phyloP scores from a whole-genome alignment of 2,113 vertebrate genomes.

The Sturnira hondurensis region DNA sequence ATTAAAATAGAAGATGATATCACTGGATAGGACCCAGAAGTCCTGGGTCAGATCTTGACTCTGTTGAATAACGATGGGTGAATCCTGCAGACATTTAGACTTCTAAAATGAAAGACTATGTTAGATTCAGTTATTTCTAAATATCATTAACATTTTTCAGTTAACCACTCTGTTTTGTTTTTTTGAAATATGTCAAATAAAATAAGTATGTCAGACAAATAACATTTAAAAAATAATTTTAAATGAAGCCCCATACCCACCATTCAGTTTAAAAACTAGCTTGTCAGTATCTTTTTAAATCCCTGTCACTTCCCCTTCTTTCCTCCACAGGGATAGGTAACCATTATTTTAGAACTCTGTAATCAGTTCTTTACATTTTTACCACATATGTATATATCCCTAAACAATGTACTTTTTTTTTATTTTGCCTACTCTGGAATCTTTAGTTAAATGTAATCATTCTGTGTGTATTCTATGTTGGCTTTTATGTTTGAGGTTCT shows the following conservation, averaged over 20 bases:
- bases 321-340: not conserved
- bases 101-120: slow-evolving; percentile 9
- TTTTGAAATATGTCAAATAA: not conserved
- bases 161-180: slow-evolving; percentile 31
- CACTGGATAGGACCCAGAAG: not conserved
- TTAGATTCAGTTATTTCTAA: slow-evolving; percentile 31
- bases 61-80: not conserved
- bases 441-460: slow-evolving; percentile 37
- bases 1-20: not conserved
- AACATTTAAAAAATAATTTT: slow-evolving; percentile 4
- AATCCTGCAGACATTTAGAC: not conserved
- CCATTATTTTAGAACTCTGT: not conserved
- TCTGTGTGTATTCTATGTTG: not conserved
- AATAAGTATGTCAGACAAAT: not conserved
- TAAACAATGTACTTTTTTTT: not conserved
- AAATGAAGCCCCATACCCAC: not conserved
- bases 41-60: not conserved
- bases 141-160: slow-evolving; percentile 25
- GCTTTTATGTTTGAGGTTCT: slow-evolving; percentile 26
- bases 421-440: not conserved
- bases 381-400: not conserved
- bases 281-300: not conserved
- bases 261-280: not conserved
- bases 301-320: not conserved
- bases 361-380: not conserved